These are phyloP conservation scores for Ophion ventricosus DNA, from an alignment of 2,888 invertebrate species.

Conservation along the genomic window DNA sequence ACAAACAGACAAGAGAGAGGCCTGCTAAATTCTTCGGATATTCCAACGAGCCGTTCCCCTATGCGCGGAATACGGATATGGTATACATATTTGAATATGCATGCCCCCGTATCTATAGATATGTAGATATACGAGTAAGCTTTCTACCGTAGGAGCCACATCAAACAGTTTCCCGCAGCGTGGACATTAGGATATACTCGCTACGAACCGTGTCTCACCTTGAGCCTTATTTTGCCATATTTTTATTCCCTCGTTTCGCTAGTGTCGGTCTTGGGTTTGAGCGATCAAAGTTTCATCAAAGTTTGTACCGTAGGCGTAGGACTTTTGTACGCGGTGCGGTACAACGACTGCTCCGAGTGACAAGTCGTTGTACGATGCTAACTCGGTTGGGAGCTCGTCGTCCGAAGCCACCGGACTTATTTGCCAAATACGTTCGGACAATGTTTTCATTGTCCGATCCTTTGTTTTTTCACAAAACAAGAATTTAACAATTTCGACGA, in stretches of 20 bases:
- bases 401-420: too few species aligned
- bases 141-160: conserved; percentile 66
- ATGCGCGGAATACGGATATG: background rate
- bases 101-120: conserved; percentile 12
- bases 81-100: conserved; percentile 23
- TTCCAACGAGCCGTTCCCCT: conserved; percentile 65
- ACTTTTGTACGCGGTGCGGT: too few species aligned
- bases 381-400: too few species aligned
- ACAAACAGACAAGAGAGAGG: conserved; percentile 8
- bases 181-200: conserved; percentile 69
- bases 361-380: too few species aligned
- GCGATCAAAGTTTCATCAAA: too few species aligned
- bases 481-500: background rate
- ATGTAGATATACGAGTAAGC: conserved; percentile 42
- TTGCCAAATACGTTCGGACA: too few species aligned
- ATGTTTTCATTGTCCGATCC: too few species aligned
- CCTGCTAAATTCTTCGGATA: conserved; percentile 71
- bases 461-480: background rate
- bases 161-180: conserved; percentile 71
- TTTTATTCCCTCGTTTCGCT: conserved; percentile 32
- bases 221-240: conserved; percentile 29
- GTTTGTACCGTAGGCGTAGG: too few species aligned
- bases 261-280: conserved; percentile 3
- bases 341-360: too few species aligned
- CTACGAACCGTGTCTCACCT: conserved; percentile 64